Base-by-base conservation (phyloP, 1,140 invertebrate genomes). In the Zophobas morio region DNA sequence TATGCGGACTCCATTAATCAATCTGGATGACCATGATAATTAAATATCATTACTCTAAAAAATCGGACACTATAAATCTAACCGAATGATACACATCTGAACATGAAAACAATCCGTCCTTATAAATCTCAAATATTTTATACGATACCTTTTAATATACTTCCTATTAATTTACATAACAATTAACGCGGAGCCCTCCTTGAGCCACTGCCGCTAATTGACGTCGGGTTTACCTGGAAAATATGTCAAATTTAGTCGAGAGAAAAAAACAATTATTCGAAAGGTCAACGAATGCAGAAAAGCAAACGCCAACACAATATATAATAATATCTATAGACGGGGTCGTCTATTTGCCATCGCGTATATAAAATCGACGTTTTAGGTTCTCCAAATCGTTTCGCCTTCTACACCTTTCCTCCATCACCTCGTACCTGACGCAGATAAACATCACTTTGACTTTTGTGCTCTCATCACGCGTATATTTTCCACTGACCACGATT, bases 401-500 rank as follows among this genome's bases (percentile, higher is more conserved):
- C 35, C 40, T 66, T 66, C 60, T 66, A 34, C 36, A 63, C 57
- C 57, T 57, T 32, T 57, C 54, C 34, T 34, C 32, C 54, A 57
- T 57, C 54, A 57, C 34, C 20, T 39, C 6, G 8, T 63, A 66
- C n/a, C 60, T 42, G 60, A 66, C 60, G 42, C 37, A 66, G 39
- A 66, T 66, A 66, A 42, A 66, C 60, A 66, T 66, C 60, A 46
- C 37, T 66, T 46, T 66, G 60, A 66, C 60, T 66, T 66, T 66
- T 66, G 60, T 66, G 39, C 42, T 66, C 56, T 36, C 42, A 5
- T 40, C 20, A 42, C 8, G n/a, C 33, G 60, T 32, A 32, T 51
- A 51, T 51, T 51, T 51, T 51, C 49, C 42, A 46, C 1, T 66
- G 60, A 36, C 35, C 60, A 60, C 39, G 60, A 66, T 66, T 66